Evolutionary conservation across 1,140 invertebrate species (phyloP).

Genomic region (Lutraria rhynchaena): DNA sequence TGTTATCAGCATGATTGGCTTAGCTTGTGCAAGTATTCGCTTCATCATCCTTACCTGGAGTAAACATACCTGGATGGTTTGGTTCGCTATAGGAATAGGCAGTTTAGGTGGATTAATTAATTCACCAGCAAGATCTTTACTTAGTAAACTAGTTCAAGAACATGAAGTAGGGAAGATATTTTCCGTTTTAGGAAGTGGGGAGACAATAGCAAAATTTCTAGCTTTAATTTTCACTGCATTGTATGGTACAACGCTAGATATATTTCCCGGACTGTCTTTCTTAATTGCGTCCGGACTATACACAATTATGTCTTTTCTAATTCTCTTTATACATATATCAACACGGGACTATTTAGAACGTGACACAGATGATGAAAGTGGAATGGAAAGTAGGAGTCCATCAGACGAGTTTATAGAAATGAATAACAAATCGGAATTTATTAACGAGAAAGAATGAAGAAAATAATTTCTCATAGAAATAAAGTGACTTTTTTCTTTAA

Average conservation of each 20-base stretch:
- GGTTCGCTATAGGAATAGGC: slow-evolving; percentile 48
- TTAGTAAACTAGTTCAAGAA: slow-evolving; percentile 58
- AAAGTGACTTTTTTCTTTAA: too few species aligned
- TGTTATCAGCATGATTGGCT: slow-evolving; percentile 52
- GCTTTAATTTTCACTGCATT: slow-evolving; percentile 53
- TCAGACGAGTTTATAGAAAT: slow-evolving; percentile 52
- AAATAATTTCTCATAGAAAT: too few species aligned
- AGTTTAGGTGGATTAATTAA: slow-evolving; percentile 57
- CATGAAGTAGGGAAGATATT: slow-evolving; percentile 61
- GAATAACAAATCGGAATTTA: slow-evolving; percentile 30
- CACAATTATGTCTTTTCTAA: slow-evolving; percentile 54
- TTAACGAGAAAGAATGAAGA: slow-evolving; percentile 3
- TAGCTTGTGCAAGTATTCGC: slow-evolving; percentile 53
- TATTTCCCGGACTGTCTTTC: slow-evolving; percentile 55
- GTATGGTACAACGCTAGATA: slow-evolving; percentile 56
- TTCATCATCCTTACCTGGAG: slow-evolving; percentile 55
- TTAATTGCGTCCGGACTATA: slow-evolving; percentile 52
- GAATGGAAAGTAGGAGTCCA: slow-evolving; percentile 14
- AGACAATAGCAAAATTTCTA: slow-evolving; percentile 59
- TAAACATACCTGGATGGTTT: slow-evolving; percentile 58
- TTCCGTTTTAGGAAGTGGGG: slow-evolving; percentile 55
- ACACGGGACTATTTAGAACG: slow-evolving; percentile 49
- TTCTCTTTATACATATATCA: slow-evolving; percentile 52
- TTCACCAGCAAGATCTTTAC: slow-evolving; percentile 47
- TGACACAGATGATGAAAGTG: slow-evolving; percentile 20